A percentile compares a stretch with the other conserved stretches of the same genome.
Conservation (phyloP, 1,140 invertebrate genomes). For the Cydia splendana region DNA sequence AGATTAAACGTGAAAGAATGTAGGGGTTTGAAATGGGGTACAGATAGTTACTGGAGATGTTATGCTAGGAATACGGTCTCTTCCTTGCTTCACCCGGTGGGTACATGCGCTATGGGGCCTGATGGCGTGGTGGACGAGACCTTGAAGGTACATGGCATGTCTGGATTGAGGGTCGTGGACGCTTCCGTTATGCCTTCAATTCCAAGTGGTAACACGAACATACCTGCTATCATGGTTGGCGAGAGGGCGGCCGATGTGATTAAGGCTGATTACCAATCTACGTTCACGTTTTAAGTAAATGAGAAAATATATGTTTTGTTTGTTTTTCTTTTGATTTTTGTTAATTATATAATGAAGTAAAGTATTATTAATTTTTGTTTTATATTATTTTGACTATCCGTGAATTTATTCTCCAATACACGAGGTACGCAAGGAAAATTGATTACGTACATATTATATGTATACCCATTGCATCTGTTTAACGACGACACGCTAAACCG, state of each 20-base stretch:
- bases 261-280: slow-evolving; percentile 45
- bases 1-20: slow-evolving; percentile 75
- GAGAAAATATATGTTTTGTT: background rate
- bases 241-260: slow-evolving; percentile 78
- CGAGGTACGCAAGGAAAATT: too few species aligned
- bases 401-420: background rate
- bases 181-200: slow-evolving; percentile 85
- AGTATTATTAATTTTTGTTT: too few species aligned
- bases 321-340: background rate
- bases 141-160: slow-evolving; percentile 82
- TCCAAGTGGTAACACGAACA: slow-evolving; percentile 78
- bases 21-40: slow-evolving; percentile 82
- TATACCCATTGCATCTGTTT: too few species aligned
- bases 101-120: slow-evolving; percentile 90
- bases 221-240: slow-evolving; percentile 79
- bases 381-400: too few species aligned
- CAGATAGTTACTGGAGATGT: slow-evolving; percentile 85
- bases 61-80: slow-evolving; percentile 82
- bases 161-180: slow-evolving; percentile 84
- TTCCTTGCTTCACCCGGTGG: slow-evolving; percentile 90
- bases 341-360: too few species aligned
- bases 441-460: too few species aligned
- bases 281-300: slow-evolving; percentile 12
- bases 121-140: slow-evolving; percentile 81
- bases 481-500: too few species aligned